phyloP scores from a whole-genome alignment of 2,797 vertebrate species.

The Pseudomugil tenellus region DNA sequence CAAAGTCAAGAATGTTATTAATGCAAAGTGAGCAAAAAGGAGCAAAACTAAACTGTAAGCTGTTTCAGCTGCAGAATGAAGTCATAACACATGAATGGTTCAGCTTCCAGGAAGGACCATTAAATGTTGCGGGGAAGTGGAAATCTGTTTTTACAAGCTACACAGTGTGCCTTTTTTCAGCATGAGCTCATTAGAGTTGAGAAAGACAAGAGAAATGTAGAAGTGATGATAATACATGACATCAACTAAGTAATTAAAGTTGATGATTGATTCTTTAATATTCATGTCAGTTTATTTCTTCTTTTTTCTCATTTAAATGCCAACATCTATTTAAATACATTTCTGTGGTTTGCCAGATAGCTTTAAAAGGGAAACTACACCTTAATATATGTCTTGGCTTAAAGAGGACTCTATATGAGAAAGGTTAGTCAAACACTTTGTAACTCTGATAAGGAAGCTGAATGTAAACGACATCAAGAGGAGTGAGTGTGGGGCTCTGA shows the following conservation, averaged over 20 bases:
- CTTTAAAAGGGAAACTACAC: conserved; percentile 6
- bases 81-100: conserved; percentile 38
- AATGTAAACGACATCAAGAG: not conserved
- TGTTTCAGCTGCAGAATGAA: conserved; percentile 38
- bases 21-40: conserved; percentile 18
- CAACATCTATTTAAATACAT: not conserved
- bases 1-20: conserved; percentile 32
- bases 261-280: too few relatives aligned
- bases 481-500: conserved; percentile 1
- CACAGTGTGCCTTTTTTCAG: conserved; percentile 16
- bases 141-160: conserved; percentile 6
- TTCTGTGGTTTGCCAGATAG: not conserved
- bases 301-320: not conserved
- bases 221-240: not conserved
- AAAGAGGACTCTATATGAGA: not conserved
- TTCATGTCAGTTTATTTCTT: not conserved
- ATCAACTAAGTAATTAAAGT: too few relatives aligned
- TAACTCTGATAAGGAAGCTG: not conserved
- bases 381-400: not conserved
- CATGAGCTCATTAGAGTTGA: not conserved
- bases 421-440: not conserved
- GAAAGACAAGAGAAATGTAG: not conserved
- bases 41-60: conserved; percentile 18
- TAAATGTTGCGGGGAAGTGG: conserved; percentile 22
- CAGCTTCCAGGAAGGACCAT: conserved; percentile 18